phyloP scores from a whole-genome alignment of 2,113 vertebrate genomes.

The Heptranchias perlo region DNA sequence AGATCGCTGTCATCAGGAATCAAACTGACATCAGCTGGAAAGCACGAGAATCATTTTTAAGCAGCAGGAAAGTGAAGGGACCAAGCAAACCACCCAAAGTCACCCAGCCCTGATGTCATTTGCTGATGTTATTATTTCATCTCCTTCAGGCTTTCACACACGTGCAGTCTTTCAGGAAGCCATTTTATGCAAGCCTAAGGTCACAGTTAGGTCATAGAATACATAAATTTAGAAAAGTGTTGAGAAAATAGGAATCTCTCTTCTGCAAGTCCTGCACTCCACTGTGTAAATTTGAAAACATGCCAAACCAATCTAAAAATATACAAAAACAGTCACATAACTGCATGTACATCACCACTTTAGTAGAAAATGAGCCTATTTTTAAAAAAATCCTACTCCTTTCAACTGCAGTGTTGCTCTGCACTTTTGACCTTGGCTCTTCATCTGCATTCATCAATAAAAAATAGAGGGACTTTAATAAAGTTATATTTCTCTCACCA shows the following conservation, averaged over 20 bases:
- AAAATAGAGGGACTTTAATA: neutral
- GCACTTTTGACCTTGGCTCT: neutral
- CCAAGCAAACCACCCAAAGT: neutral
- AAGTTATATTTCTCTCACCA: neutral
- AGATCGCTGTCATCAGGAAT: neutral
- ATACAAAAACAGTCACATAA: neutral
- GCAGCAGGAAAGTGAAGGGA: neutral
- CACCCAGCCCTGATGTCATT: neutral
- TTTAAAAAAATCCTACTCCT: neutral
- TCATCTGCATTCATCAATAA: neutral
- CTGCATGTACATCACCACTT: neutral
- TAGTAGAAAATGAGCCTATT: neutral
- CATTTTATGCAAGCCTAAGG: neutral
- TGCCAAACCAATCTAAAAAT: neutral
- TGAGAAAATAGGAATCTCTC: neutral
- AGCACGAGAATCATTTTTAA: neutral
- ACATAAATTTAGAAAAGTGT: neutral
- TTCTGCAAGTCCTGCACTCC: neutral
- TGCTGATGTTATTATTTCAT: neutral
- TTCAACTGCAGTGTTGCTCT: neutral
- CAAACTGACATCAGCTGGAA: slow-evolving; percentile 5
- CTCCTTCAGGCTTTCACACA: neutral
- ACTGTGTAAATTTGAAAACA: neutral
- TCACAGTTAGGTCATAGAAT: neutral
- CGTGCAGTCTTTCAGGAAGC: neutral